Evolutionary conservation across 2,113 vertebrate genomes (phyloP), one percentile per base, ranked within the genome.

Genomic region (Notothenia coriiceps): DNA sequence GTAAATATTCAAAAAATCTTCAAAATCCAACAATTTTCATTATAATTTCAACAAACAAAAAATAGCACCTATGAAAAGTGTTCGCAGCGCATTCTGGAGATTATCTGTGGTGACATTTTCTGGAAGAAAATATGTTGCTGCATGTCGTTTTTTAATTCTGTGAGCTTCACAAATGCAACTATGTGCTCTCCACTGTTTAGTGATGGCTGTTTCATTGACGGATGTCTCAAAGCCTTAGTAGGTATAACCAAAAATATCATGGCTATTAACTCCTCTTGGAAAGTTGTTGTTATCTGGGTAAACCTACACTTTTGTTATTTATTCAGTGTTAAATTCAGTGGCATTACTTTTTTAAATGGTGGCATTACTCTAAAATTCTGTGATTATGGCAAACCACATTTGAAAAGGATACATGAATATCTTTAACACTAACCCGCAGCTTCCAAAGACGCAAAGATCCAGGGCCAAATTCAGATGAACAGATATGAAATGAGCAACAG

Each of bases 401-500:
- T 59, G 50, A 84, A 86, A 84, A 70, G 80, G 65, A 65, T 83
- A 74, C 71, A 82, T 79, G 29, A 85, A 86, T 86, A 89, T 88
- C 86, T 88, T 68, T 50, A 84, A 80, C 72, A 63, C 74, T 76
- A 84, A 87, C 62, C 67, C 25, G 18, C 57, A 73, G 73, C 84
- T 89, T 89, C 72, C 80, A 86, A 89, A 74, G 67, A 80, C 77
- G 82, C 57, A 57, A 70, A 82, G 79, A 91, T 87, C 47, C 83
- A 65, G 83, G 90, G 89, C 90, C 86, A 90, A 89, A 86, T 82
- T 85, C 77, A 80, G 78, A 92, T 71, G 88, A 85, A 87, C 75
- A 71, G 93, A 92, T 91, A 83, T 85, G 85, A 90, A 93, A 93
- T 90, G 89, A 93, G 91, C 92, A 94, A 92, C 93, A 94, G 93